A percentile compares a stretch with the other conserved stretches of the same genome.
Evolutionary conservation across 2,797 vertebrate species (phyloP).

Genomic region (Ctenochaetus hawaiiensis): DNA sequence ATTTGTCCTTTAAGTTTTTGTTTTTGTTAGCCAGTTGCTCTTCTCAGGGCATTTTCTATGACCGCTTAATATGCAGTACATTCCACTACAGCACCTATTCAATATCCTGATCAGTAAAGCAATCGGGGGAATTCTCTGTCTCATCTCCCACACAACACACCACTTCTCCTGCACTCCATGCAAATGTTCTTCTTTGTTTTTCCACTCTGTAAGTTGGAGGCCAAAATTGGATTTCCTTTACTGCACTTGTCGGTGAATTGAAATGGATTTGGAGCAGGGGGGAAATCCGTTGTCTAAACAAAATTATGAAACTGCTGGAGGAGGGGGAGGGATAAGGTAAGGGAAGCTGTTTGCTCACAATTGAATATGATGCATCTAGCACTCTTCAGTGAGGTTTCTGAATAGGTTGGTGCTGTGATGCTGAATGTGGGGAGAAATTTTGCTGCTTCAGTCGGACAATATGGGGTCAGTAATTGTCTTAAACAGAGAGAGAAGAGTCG

Average conservation of each 20-base stretch:
- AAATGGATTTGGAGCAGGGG: conserved; percentile 33
- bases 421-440: conserved; percentile 5
- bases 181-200: conserved; percentile 55
- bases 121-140: conserved; percentile 35
- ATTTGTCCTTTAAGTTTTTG: conserved; percentile 1
- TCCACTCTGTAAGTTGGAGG: conserved; percentile 27
- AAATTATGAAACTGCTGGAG: conserved; percentile 25
- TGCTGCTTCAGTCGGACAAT: not conserved
- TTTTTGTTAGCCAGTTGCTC: conserved; percentile 27
- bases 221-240: conserved; percentile 61
- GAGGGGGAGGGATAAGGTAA: not conserved
- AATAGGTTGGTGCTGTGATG: not conserved
- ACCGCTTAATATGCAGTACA: conserved; percentile 24
- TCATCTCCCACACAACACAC: conserved; percentile 25
- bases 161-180: conserved; percentile 30
- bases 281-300: conserved; percentile 38
- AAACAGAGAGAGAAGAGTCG: not conserved
- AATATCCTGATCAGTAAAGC: conserved; percentile 47
- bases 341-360: conserved; percentile 9
- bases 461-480: not conserved
- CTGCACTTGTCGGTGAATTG: conserved; percentile 42
- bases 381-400: conserved; percentile 5
- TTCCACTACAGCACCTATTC: conserved; percentile 25
- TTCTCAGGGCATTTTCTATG: conserved; percentile 6
- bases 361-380: conserved; percentile 8